Base-by-base conservation (phyloP, 30 jellyfish, hydroid and myxozoan species). In the Rhopilema esculentum region DNA sequence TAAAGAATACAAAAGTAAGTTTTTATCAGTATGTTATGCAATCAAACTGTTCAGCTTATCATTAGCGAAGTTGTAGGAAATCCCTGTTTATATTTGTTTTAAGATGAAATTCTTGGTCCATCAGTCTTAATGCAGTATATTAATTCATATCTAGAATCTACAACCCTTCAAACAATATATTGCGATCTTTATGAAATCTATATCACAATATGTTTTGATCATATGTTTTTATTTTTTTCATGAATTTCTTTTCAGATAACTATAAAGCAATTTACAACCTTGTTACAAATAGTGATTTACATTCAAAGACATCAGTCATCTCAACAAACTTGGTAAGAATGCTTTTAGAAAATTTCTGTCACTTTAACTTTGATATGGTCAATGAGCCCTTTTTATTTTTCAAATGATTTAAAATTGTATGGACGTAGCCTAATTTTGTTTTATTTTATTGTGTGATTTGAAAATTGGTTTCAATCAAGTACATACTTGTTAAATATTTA, bases 181-280 rank as follows among this genome's bases (percentile, higher is more conserved):
- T 9, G 19, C 15, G 66, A 9, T 19, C 66, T 51, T 15, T 9
- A 51, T 15, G 66, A 15, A 51, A 51, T 51, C 16, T 51, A 51
- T 51, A 19, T 9, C 66, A 51, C 19, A 9, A 51, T 51, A 9
- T 51, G 66, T 19, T 51, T 51, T 51, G 16, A 51, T 19, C 19
- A 9, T 51, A 9, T 51, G 66, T 51, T 51, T 19, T 51, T 51
- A 66, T 16, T 16, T 24, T 15, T 66, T 22, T 16, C 8, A 21
- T 70, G 19, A 21, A 15, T 27, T 9, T 68, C 1, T 19, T 74
- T 31, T 0, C 64, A 89, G 97, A 72, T 32, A 72, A 89, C 52
- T 89, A 89, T 68, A 74, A 81, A 63, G 88, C 97, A 16, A 92
- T 89, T 19, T 82, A 50, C 93, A 80, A 82, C 40, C 90, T 89